Base-by-base conservation (phyloP, 2,888 invertebrate species). In the Charanyca ferruginea region DNA sequence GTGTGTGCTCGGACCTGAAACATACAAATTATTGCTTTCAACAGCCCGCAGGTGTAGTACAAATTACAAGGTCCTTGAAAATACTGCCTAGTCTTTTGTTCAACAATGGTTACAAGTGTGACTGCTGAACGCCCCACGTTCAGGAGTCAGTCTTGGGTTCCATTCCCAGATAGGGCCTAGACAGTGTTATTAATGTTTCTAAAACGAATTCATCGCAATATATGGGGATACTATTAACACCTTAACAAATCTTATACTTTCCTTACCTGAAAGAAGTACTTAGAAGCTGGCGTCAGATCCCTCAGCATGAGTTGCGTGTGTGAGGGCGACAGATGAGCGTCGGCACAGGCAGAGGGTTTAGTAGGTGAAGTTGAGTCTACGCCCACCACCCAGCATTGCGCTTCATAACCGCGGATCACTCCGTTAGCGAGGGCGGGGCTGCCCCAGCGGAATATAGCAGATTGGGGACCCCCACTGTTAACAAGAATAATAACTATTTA, bases 381-480 rank as follows among this genome's bases (percentile, higher is more conserved):
- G 53, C 81, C 74, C 51, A 69, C 67, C 38, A 80, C 68, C 97
- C 98, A 98, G 89, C 97, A 98, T 71, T 96, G 93, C 3, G 97
- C 96, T 73, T 96, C 96, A 90, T 98, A 99, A 1, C 97, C 97
- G 53, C 96, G 93, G 38, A 98, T 96, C 8, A 97, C 91, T 0
- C 98, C 98, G 89, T 98, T 98, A 3, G 97, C 96, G 62, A 96
- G 96, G 44, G 94, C 89, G 0, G 99, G 99, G 0, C 96, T 92
- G 75, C 97, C 96, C 99, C 99, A 99, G 7, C 99, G 97, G 77
- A 98, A 97, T 79, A 97, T 96, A 0, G 97, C 97, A 8, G 96
- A 96, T 3, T 96, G 91, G 0, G 90, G 84, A 0, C 93, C 92
- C 23, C 90, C 91, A 58, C 94, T 94, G 77, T 9, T 66, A 13